These are phyloP conservation scores for Acanthoscelides obtectus DNA, from an alignment of 2,888 invertebrate genomes.

Conservation along the genomic window DNA sequence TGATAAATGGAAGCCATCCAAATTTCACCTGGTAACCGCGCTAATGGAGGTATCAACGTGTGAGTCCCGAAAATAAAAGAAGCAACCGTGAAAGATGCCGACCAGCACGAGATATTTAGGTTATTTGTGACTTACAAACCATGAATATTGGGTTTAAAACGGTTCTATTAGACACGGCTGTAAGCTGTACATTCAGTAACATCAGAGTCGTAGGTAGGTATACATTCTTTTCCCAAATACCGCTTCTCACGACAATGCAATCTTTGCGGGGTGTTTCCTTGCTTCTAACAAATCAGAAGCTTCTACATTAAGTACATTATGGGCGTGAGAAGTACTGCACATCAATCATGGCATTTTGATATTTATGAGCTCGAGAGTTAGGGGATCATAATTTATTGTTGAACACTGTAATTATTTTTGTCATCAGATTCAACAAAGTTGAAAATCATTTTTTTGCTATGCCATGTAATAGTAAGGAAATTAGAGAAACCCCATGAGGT, in stretches of 20 bases:
- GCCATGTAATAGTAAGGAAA: too few species aligned
- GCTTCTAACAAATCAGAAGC: too few species aligned
- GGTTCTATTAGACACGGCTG: conserved; percentile 31
- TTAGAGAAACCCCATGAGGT: too few species aligned
- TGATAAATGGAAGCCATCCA: not conserved
- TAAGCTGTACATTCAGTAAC: conserved; percentile 23
- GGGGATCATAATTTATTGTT: too few species aligned
- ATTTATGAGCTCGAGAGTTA: too few species aligned
- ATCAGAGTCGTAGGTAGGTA: conserved; percentile 2
- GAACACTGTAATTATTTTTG: too few species aligned
- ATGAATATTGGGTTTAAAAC: conserved; percentile 32
- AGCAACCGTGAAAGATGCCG: conserved; percentile 15
- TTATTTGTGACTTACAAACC: conserved; percentile 31
- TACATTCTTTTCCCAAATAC: conserved; percentile 9
- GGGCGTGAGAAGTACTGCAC: not conserved
- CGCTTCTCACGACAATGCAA: not conserved
- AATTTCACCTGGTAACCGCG: not conserved
- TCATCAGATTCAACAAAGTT: too few species aligned
- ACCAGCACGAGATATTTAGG: conserved; percentile 21
- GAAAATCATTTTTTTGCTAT: too few species aligned
- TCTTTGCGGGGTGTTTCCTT: not conserved
- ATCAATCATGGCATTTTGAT: too few species aligned
- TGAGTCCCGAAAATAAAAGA: conserved; percentile 25
- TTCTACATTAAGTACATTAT: too few species aligned
- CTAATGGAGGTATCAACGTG: conserved; percentile 11